Percentiles rank a stretch among this genome's conserved stretches.
phyloP scores from a whole-genome alignment of 2,888 invertebrate species.

The Drosophila lacicola region DNA sequence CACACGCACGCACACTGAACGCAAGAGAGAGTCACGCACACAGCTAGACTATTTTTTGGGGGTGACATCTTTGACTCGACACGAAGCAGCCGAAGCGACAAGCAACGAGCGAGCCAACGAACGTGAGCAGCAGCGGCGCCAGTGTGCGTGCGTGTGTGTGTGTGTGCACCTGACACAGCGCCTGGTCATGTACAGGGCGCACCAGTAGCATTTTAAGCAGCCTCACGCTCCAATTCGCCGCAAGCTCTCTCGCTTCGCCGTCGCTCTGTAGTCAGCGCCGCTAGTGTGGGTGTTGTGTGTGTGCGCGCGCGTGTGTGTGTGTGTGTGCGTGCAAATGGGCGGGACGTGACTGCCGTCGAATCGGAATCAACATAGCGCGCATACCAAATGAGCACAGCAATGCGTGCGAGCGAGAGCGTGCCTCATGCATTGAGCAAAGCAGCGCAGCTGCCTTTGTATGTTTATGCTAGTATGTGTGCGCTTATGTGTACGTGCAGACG shows the following conservation, averaged over 20 bases:
- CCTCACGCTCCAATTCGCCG: constrained; percentile 84
- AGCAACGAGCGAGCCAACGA: constrained; percentile 43
- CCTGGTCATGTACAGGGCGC: constrained; percentile 85
- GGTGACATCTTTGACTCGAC: constrained; percentile 82
- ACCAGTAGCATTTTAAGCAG: constrained; percentile 86
- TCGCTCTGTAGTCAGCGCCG: constrained; percentile 15
- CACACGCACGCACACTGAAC: constrained; percentile 12
- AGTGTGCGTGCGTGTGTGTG: constrained; percentile 31
- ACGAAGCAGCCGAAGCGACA: constrained; percentile 54
- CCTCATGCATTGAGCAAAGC: constrained; percentile 26
- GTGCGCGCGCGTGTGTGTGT: constrained; percentile 42
- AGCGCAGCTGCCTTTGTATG: constrained; percentile 41
- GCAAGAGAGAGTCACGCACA: constrained; percentile 45
- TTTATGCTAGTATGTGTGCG: constrained; percentile 29
- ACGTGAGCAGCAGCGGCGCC: constrained; percentile 54
- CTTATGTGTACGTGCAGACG: constrained; percentile 59
- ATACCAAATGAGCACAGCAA: constrained; percentile 81
- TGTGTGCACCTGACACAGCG: constrained; percentile 83
- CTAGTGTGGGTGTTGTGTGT: constrained; percentile 37
- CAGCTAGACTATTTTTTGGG: constrained; percentile 68
- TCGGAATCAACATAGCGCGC: constrained; percentile 84
- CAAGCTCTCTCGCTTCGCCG: constrained; percentile 47
- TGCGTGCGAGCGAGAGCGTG: constrained; percentile 42
- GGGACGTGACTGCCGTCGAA: constrained; percentile 86
- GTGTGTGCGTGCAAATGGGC: constrained; percentile 85